Percentiles rank a stretch among this genome's conserved stretches.
phyloP scores from a whole-genome alignment of 2,797 vertebrate species.

The Oryzias dopingdopingensis region DNA sequence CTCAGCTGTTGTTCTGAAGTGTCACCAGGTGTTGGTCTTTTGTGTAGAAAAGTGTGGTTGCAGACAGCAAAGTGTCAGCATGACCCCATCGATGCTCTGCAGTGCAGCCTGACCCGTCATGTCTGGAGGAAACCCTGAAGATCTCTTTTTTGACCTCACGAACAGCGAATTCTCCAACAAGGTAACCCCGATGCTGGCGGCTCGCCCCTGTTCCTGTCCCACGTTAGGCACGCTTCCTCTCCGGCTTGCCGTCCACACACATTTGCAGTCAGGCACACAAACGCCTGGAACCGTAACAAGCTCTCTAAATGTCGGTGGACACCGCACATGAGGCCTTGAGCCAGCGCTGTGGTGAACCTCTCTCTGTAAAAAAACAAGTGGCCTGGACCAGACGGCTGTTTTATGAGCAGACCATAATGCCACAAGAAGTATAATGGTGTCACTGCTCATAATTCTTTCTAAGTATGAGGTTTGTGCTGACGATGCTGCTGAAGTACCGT shows the following conservation, averaged over 20 bases:
- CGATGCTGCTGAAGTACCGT: slow-evolving; percentile 28
- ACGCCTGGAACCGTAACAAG: slow-evolving; percentile 62
- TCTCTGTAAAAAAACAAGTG: slow-evolving; percentile 60
- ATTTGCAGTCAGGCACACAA: slow-evolving; percentile 31
- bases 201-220: slow-evolving; percentile 61
- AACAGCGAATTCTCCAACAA: slow-evolving; percentile 58
- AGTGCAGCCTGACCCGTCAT: slow-evolving; percentile 22
- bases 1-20: background rate
- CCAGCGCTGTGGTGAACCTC: slow-evolving; percentile 56
- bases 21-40: background rate
- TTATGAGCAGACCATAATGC: slow-evolving; percentile 47
- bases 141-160: slow-evolving; percentile 46
- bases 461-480: slow-evolving; percentile 40
- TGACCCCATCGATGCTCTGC: slow-evolving; percentile 28
- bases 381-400: slow-evolving; percentile 30
- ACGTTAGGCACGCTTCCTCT: slow-evolving; percentile 64
- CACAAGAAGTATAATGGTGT: slow-evolving; percentile 34
- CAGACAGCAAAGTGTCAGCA: slow-evolving; percentile 14
- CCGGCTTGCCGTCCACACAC: slow-evolving; percentile 33
- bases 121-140: slow-evolving; percentile 36
- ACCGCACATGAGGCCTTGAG: slow-evolving; percentile 43
- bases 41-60: background rate
- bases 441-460: slow-evolving; percentile 52
- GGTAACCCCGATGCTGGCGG: slow-evolving; percentile 56
- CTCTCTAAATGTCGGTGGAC: slow-evolving; percentile 64